Conservation (phyloP, 2,113 vertebrate species). For the Maccullochella peelii region DNA sequence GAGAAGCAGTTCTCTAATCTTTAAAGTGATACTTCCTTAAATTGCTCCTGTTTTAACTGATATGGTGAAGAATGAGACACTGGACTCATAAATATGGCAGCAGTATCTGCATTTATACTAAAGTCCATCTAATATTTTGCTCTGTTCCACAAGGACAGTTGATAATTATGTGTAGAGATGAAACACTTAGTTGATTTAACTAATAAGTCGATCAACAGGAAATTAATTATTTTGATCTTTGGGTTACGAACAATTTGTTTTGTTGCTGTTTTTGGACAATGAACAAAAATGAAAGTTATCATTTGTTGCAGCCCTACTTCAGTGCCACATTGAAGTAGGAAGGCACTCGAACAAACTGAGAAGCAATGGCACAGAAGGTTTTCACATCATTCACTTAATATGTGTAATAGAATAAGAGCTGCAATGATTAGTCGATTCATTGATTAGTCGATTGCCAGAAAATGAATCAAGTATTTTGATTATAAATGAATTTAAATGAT, state of each 20-base stretch:
- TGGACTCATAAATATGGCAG: not conserved
- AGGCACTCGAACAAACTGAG: not conserved
- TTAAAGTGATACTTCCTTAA: slow-evolving; percentile 9
- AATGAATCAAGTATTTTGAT: not conserved
- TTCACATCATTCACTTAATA: too few relatives aligned
- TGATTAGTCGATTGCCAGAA: not conserved
- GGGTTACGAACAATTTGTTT: too few relatives aligned
- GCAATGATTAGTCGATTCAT: too few relatives aligned
- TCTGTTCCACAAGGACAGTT: not conserved
- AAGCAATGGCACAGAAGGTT: not conserved
- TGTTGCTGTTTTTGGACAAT: too few relatives aligned
- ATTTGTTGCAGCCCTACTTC: too few relatives aligned
- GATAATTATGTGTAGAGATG: not conserved
- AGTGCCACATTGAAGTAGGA: too few relatives aligned
- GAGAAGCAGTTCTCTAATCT: slow-evolving; percentile 12
- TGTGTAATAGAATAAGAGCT: too few relatives aligned
- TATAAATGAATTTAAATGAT: not conserved
- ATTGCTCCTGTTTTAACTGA: not conserved
- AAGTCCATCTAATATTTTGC: not conserved
- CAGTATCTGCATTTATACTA: not conserved
- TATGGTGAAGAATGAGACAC: not conserved
- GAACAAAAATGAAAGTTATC: too few relatives aligned
- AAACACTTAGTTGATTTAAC: not conserved
- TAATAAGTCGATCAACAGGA: not conserved
- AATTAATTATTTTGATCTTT: not conserved